These are phyloP conservation scores for Apomyelois bistriatella DNA, from an alignment of 2,888 invertebrate species.

Conservation along the genomic window DNA sequence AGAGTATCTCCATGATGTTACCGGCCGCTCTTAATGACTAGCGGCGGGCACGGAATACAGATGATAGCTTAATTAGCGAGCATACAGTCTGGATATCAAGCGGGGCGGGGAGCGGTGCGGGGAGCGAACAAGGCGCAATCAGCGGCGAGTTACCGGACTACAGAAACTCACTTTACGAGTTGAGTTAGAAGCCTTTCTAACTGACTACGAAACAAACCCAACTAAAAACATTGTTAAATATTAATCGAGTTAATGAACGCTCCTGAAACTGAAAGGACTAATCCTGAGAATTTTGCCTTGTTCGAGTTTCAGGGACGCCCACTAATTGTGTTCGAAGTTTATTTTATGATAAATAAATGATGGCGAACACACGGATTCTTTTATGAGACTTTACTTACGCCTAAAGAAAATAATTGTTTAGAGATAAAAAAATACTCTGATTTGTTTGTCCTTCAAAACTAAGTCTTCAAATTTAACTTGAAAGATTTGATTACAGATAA, in stretches of 20 bases:
- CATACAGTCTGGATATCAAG: neutral
- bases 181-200: neutral
- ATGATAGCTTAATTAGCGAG: slow-evolving; percentile 3
- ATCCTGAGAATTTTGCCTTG: neutral
- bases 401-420: no score
- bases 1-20: neutral
- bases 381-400: no score
- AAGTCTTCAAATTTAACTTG: no score
- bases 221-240: slow-evolving; percentile 6
- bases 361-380: no score
- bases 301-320: neutral
- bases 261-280: neutral
- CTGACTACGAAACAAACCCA: neutral
- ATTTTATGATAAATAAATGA: no score
- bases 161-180: neutral
- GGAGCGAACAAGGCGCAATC: neutral
- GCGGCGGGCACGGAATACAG: neutral
- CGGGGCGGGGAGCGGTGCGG: neutral
- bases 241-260: slow-evolving; percentile 1
- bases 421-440: no score
- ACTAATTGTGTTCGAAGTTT: neutral
- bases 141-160: neutral
- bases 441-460: no score
- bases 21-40: neutral
- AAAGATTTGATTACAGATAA: no score